phyloP scores from a whole-genome alignment of 2,888 invertebrate genomes.

The Napeogenes inachia region DNA sequence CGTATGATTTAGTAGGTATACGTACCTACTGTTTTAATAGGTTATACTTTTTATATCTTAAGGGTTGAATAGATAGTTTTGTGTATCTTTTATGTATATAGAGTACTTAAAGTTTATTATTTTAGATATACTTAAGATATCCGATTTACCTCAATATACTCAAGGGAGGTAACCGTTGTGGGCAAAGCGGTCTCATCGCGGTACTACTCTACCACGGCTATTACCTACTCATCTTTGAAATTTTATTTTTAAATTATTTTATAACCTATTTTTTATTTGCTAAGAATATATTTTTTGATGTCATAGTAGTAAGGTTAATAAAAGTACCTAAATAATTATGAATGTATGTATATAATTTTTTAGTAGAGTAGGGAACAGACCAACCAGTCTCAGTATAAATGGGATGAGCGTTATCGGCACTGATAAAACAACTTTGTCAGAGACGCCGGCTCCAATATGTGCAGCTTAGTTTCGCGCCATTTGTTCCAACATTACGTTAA shows the following conservation, averaged over 20 bases:
- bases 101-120: too few relatives aligned
- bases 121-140: neutral
- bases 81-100: slow-evolving; percentile 1
- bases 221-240: slow-evolving; percentile 15
- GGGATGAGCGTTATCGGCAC: slow-evolving; percentile 41
- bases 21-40: too few relatives aligned
- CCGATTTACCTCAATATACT: slow-evolving; percentile 32
- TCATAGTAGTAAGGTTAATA: too few relatives aligned
- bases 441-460: slow-evolving; percentile 54
- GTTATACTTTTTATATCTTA: neutral
- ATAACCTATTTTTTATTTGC: neutral
- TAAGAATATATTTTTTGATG: neutral
- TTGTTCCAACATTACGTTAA: slow-evolving; percentile 65
- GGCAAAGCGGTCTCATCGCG: slow-evolving; percentile 60
- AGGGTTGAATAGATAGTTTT: slow-evolving; percentile 3
- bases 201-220: slow-evolving; percentile 35
- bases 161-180: slow-evolving; percentile 57
- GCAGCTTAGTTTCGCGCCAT: slow-evolving; percentile 55
- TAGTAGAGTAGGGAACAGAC: slow-evolving; percentile 14
- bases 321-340: too few relatives aligned
- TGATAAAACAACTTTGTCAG: slow-evolving; percentile 72
- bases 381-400: slow-evolving; percentile 31
- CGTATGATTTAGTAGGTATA: too few relatives aligned
- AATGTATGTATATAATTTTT: neutral
- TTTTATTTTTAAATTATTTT: neutral